Base-by-base conservation (phyloP, 2,888 invertebrate genomes). In the Glaucopsyche alexis region DNA sequence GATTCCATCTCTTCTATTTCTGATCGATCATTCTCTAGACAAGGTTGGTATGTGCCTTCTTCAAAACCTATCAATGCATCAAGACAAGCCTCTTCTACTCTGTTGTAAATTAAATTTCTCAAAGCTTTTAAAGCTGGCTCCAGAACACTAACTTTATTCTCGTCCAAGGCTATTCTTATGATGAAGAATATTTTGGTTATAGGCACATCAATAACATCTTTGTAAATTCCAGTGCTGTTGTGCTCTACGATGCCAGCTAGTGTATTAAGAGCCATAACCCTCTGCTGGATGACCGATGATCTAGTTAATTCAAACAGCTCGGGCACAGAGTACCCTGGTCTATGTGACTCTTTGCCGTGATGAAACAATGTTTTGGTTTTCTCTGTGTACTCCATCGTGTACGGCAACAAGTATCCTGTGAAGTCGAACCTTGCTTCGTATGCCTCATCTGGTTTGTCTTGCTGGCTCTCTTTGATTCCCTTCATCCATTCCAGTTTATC, bases 401-500 rank as follows among this genome's bases (percentile, higher is more conserved):
- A 97, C 0, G 97, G 96, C 72, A 97, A 84, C 0, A 98, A 87
- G 79, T 96, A 94, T 4, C 97, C 97, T 78, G 95, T 94, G 85
- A 98, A 97, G 89, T 97, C 95, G 88, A 98, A 98, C 77, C 95
- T 93, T 11, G 97, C 97, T 88, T 96, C 96, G 84, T 96, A 97
- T 5, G 94, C 94, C 79, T 95, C 93, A 74, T 95, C 93, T 1
- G 94, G 86, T 70, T 94, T 94, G 0, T 93, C 83, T 76, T 89
- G 88, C 0, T 95, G 87, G 74, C 95, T 94, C n/a, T 93, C 85
- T 71, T 94, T 87, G 55, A 95, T 90, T 52, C 94, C 91, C 83
- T 96, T 95, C 94, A 97, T 97, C 98, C 99, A 99, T 81, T 96
- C 95, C 19, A 98, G 85, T 86, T 99, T 99, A 78, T 97, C 96